Percentiles rank a stretch among this genome's conserved stretches.
Conservation (phyloP, 2,888 invertebrate genomes). For the Sphaerophoria rueppellii region DNA sequence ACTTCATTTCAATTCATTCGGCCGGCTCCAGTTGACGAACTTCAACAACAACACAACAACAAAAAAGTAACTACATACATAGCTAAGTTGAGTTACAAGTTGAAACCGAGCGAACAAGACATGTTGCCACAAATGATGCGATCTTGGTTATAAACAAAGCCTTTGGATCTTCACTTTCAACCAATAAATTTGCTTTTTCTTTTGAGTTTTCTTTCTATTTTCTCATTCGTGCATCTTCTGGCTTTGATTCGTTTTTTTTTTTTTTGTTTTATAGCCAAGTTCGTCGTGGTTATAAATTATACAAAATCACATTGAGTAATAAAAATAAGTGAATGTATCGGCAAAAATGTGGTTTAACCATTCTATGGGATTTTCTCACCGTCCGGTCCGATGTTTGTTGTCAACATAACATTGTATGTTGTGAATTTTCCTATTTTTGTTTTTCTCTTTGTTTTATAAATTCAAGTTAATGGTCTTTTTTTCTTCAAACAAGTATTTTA, state of each 20-base stretch:
- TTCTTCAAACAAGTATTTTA: conserved; percentile 48
- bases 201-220: conserved; percentile 20
- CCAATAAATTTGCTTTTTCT: conserved; percentile 35
- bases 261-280: neutral
- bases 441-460: conserved; percentile 12
- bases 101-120: neutral
- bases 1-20: too few species aligned
- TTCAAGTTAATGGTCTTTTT: conserved; percentile 4
- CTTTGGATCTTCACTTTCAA: conserved; percentile 50
- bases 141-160: conserved; percentile 5
- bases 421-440: conserved; percentile 37
- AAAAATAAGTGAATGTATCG: conserved; percentile 66
- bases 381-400: neutral
- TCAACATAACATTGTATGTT: conserved; percentile 52
- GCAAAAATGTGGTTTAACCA: conserved; percentile 67
- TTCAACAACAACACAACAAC: too few species aligned
- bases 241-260: neutral
- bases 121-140: conserved; percentile 12
- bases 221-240: neutral
- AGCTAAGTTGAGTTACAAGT: too few species aligned
- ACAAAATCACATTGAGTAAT: conserved; percentile 53
- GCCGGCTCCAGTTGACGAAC: too few species aligned
- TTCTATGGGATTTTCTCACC: conserved; percentile 46
- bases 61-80: too few species aligned
- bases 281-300: conserved; percentile 2